Evolutionary conservation across 30 jellyfish, hydroid and myxozoan species (phyloP).

Genomic region (Cassiopea andromeda): DNA sequence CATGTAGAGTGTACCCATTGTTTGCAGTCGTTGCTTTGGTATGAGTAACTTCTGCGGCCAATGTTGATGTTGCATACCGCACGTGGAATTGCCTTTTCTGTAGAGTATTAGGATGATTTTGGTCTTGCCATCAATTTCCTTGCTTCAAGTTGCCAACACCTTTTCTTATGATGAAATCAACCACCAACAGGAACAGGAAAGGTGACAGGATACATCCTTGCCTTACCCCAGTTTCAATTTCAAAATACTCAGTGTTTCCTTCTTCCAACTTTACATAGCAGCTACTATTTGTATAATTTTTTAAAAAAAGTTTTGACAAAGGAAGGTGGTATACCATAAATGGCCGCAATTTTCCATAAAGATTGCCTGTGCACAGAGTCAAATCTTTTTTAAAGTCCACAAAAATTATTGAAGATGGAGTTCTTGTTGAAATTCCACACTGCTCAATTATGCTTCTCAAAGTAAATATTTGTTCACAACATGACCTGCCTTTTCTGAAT

Average conservation of each 20-base stretch:
- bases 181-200: background rate
- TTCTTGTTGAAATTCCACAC: background rate
- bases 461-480: background rate
- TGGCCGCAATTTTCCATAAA: background rate
- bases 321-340: background rate
- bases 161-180: background rate
- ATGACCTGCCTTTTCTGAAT: background rate
- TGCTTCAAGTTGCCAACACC: background rate
- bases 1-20: background rate
- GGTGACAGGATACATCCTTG: background rate
- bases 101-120: background rate
- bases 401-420: too few species aligned
- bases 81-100: background rate
- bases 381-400: background rate
- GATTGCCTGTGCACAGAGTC: background rate
- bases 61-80: background rate
- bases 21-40: background rate
- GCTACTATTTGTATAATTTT: background rate
- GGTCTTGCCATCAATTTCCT: background rate
- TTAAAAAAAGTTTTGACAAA: too few species aligned
- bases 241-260: background rate
- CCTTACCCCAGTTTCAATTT: background rate
- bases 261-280: background rate
- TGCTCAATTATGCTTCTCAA: background rate
- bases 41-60: background rate